Evolutionary conservation across 2,888 invertebrate genomes (phyloP), one percentile per base, ranked within the genome.

Genomic region (Hyposoter didymator): DNA sequence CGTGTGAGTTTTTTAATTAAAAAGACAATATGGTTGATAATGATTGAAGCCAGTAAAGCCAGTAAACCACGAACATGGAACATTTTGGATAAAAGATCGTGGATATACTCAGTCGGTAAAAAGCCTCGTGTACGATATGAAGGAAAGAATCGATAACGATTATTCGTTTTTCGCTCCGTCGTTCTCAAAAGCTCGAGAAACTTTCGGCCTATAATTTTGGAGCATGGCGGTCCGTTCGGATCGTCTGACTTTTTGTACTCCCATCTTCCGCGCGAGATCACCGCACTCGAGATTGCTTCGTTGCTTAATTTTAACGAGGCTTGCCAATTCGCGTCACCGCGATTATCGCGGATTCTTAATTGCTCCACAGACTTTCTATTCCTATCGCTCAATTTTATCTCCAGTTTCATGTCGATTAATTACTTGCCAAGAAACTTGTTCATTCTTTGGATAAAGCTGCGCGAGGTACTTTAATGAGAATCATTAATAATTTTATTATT

Each of bases 301-400:
- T 66, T 80, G 76, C 80, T 66, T 47, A 28, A 43, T 76, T 84
- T 80, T 84, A 84, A 84, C 80, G 84, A 84, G 76, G 47, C 43
- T 66, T 66, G 72, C 66, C 75, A 45, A 80, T 72, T 84, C 84
- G 72, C 55, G n/a, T 7, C 72, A 76, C 72, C 75, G 75, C 75
- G 75, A 43, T 76, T 76, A 47, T 72, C 45, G 12, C 64, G 62
- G 45, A 52, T 49, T 45, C 43, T 74, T 28, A 35, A 39, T 45
- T 52, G 12, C 12, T 7, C 12, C 52, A 12, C 73, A 78, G 67
- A 83, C 66, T 39, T 64, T 45, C 1, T 28, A 59, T 59, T 59
- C 59, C 28, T 28, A 14, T 59, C 14, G 3, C 28, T 59, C 4
- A 59, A 28, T 14, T 28, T 59, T 59, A 14, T 14, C 12, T 28